Percentiles rank a stretch among this genome's conserved stretches.
phyloP scores from a whole-genome alignment of 2,797 vertebrate species.

The Erethizon dorsatum region DNA sequence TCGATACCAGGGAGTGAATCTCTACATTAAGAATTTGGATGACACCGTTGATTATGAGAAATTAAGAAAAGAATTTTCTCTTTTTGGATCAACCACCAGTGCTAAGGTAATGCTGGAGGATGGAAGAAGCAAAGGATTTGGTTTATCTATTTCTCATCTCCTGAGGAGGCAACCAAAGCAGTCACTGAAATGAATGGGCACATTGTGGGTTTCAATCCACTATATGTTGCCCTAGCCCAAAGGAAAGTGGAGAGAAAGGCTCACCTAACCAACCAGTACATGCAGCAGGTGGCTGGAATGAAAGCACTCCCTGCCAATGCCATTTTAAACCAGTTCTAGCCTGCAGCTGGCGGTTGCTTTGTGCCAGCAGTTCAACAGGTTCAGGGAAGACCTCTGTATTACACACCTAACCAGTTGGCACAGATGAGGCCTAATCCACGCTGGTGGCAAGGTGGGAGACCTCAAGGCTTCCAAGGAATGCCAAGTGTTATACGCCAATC shows the following conservation, averaged over 20 bases:
- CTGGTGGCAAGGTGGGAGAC: slow-evolving; percentile 98
- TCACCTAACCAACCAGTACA: slow-evolving; percentile 99
- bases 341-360: slow-evolving; percentile 96
- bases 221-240: slow-evolving; percentile 98
- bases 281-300: slow-evolving; percentile 99
- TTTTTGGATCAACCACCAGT: slow-evolving; percentile 99
- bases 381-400: slow-evolving; percentile 98
- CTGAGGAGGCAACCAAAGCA: slow-evolving; percentile 99
- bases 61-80: slow-evolving; percentile 98
- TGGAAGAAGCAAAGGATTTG: slow-evolving; percentile 98
- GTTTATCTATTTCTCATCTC: slow-evolving; percentile 99
- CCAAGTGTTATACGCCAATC: slow-evolving; percentile 96
- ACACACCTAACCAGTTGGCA: slow-evolving; percentile 97
- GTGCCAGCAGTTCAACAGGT: slow-evolving; percentile 98
- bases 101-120: slow-evolving; percentile 99
- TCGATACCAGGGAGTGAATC: slow-evolving; percentile 99
- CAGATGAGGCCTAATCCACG: slow-evolving; percentile 98
- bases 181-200: slow-evolving; percentile 99
- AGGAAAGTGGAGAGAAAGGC: slow-evolving; percentile 99
- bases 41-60: slow-evolving; percentile 99
- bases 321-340: slow-evolving; percentile 99
- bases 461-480: slow-evolving; percentile 98
- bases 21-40: slow-evolving; percentile 99
- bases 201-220: slow-evolving; percentile 98
- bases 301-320: slow-evolving; percentile 98